Base-by-base conservation (phyloP, 2,888 invertebrate species). In the Diarsia rubi region DNA sequence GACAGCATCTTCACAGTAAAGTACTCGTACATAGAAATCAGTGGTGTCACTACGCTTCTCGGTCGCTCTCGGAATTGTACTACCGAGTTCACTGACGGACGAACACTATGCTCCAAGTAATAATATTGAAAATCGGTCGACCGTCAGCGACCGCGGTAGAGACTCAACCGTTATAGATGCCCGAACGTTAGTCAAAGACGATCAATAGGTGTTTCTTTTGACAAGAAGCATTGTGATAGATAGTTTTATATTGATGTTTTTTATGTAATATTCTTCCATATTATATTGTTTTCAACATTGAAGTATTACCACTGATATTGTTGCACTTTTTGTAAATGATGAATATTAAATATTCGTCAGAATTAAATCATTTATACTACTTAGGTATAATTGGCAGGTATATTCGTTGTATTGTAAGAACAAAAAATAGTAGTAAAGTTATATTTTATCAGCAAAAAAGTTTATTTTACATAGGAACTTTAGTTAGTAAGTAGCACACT, bases 241-340 rank as follows among this genome's bases (percentile, higher is more conserved):
- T 57, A 57, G 57, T 57, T 44, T 27, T 44, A 14, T 31, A 44
- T 44, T 24, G 4, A 14, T 24, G 21, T 31, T 62, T 47, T 63
- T 52, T 2, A 14, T 31, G 2, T 16, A 19, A 47, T 27, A 4
- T 52, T 60, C 12, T 16, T 60, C 2, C 54, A 27, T 19, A 27
- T 47, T 45, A 27, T 45, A 60, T 37, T 44, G 16, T 24, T 60
- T 70, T 54, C 47, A 76, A 57, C 1, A 63, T 63, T 54, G 0
- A 63, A 64, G 73, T 72, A 72, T 77, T 49, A 77, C 42, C 63
- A 77, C 44, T 37, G 44, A 45, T 1, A 57, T 31, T 63, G 24
- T 63, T 72, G 31, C 63, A 79, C 19, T 37, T 63, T 79, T 44
- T 64, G 54, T 73, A 57, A 73, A 73, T 45, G 42, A 59, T 64